These are phyloP conservation scores for Dromococcyx pavoninus DNA, from an alignment of 2,797 vertebrate genomes.

Conservation along the genomic window DNA sequence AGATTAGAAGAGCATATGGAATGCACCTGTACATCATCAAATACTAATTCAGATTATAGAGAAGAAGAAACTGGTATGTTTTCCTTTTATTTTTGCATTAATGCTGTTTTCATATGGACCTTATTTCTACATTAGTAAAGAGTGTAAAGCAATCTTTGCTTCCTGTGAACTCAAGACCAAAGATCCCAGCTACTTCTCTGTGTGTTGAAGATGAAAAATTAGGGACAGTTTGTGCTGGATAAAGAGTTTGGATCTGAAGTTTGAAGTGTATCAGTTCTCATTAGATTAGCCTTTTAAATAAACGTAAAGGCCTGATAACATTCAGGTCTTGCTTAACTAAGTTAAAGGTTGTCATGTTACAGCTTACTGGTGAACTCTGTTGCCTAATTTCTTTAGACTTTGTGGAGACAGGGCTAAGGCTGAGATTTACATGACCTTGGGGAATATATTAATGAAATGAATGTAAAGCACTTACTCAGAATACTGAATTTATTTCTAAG, in stretches of 20 bases:
- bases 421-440: conserved; percentile 26
- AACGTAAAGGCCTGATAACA: background rate
- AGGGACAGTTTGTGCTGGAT: background rate
- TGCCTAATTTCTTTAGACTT: conserved; percentile 26
- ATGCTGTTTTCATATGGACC: conserved; percentile 17
- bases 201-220: background rate
- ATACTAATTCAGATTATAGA: conserved; percentile 87
- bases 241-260: background rate
- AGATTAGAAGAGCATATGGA: conserved; percentile 97
- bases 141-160: background rate
- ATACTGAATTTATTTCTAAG: background rate
- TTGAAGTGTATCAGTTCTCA: background rate
- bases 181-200: background rate
- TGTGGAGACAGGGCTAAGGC: background rate
- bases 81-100: conserved; percentile 52
- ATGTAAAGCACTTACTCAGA: background rate
- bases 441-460: background rate
- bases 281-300: conserved; percentile 9
- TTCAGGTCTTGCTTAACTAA: conserved; percentile 36
- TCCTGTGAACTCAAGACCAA: background rate
- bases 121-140: conserved; percentile 26
- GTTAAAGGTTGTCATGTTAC: conserved; percentile 29
- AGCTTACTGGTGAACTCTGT: background rate
- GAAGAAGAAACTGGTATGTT: conserved; percentile 91
- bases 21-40: conserved; percentile 87